phyloP scores from a whole-genome alignment of 1,140 invertebrate species.

The Leptinotarsa lineolata region DNA sequence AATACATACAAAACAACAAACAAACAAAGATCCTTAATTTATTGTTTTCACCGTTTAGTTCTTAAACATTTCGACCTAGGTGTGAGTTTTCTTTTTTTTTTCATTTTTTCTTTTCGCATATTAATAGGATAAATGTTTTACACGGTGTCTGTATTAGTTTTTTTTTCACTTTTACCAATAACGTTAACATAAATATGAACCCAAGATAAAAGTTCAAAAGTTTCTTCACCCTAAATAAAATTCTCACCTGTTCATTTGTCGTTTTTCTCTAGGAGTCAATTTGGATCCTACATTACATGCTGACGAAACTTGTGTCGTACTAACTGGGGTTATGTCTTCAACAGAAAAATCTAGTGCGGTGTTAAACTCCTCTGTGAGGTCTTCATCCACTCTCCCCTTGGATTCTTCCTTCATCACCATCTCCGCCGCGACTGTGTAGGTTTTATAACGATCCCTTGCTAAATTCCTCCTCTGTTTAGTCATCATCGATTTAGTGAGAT shows the following conservation, averaged over 20 bases:
- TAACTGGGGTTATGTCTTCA: slow-evolving; percentile 42
- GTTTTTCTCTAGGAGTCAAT: slow-evolving; percentile 69
- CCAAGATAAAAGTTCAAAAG: too few relatives aligned
- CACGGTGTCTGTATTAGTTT: too few relatives aligned
- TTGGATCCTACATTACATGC: slow-evolving; percentile 47
- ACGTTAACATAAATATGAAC: too few relatives aligned
- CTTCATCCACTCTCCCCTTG: slow-evolving; percentile 13
- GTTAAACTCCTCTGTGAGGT: slow-evolving; percentile 22
- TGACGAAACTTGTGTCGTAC: slow-evolving; percentile 17
- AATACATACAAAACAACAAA: too few relatives aligned
- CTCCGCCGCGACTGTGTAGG: slow-evolving; percentile 74
- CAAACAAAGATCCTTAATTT: too few relatives aligned
- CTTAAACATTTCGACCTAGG: too few relatives aligned
- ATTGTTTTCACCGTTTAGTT: too few relatives aligned
- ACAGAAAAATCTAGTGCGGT: not conserved
- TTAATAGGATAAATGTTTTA: too few relatives aligned
- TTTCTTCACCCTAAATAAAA: not conserved
- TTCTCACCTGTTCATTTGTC: slow-evolving; percentile 61
- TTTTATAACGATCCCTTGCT: slow-evolving; percentile 76
- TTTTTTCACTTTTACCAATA: too few relatives aligned
- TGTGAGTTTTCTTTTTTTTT: too few relatives aligned
- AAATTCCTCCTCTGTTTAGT: slow-evolving; percentile 75
- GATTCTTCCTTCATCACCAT: slow-evolving; percentile 54
- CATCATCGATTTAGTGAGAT: slow-evolving; percentile 63
- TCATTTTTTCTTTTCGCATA: too few relatives aligned